A percentile compares a stretch with the other conserved stretches of the same genome.
These are phyloP conservation scores for Jacana jacana DNA, from an alignment of 2,113 vertebrate genomes.

Conservation along the genomic window DNA sequence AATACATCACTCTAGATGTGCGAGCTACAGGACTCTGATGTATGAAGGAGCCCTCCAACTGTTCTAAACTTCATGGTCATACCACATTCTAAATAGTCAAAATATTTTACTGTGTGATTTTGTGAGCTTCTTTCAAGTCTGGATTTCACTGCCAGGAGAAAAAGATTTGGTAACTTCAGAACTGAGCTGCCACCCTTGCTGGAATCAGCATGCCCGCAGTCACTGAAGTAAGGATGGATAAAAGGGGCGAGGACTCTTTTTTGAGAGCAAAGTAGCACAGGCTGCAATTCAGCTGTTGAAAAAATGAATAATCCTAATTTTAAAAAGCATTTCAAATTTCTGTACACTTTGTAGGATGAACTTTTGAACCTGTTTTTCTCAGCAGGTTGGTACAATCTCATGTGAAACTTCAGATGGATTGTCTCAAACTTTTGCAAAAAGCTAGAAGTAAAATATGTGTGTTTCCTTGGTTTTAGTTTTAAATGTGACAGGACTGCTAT, in stretches of 20 bases:
- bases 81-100: not conserved
- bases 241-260: not conserved
- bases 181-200: not conserved
- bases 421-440: not conserved
- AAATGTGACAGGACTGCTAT: not conserved
- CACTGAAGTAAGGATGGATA: not conserved
- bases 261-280: not conserved
- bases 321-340: not conserved
- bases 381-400: not conserved
- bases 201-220: not conserved
- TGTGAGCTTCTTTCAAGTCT: not conserved
- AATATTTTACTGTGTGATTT: not conserved
- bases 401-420: not conserved
- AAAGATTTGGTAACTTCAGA: not conserved
- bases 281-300: not conserved
- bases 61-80: not conserved
- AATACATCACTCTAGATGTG: not conserved
- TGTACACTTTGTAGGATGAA: not conserved
- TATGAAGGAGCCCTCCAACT: not conserved
- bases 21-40: not conserved
- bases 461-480: not conserved
- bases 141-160: not conserved
- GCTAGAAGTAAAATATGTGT: not conserved
- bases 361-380: not conserved
- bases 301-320: not conserved